Evolutionary conservation across 2,113 vertebrate genomes (phyloP), one percentile per base, ranked within the genome.

Genomic region (Nettapus auritus): DNA sequence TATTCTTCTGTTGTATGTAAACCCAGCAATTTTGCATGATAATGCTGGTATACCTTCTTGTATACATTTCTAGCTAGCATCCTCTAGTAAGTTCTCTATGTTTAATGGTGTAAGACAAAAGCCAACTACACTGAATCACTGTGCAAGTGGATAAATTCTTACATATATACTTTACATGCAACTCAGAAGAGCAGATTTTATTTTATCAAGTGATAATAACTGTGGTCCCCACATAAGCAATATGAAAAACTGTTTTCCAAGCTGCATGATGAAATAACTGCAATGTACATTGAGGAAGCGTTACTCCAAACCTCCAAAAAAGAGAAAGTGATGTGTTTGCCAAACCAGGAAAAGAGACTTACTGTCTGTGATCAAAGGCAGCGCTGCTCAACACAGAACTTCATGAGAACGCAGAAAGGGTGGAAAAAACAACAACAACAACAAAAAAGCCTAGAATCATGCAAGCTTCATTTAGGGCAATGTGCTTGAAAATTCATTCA

Each of bases 311-410:
- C 86, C 38, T 68, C 50, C 0, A 29, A 93, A 94, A 82, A 79
- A 69, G 40, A 87, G 67, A n/a, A 80, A 73, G 60, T 11, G 25
- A 44, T 52, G 38, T 7, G 8, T 81, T 97, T 97, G 81, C 86
- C 93, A 95, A 88, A 96, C 93, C 77, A 94, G 96, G 92, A 96
- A 96, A 95, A 94, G 42, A 94, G 70, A 87, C 88, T 95, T 76
- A 89, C 83, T 82, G 78, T 86, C 59, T 44, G 23, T 76, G 69
- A 86, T 94, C 46, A 26, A 82, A 75, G 28, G 60, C 56, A 66
- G 40, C 20, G 29, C 7, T 44, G 36, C 9, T 5, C 20, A 52
- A 36, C 2, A 13, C 5, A 48, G 29, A 12, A 8, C 64, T 95
- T 82, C 33, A 44, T 62, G 59, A 83, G 22, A 48, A 40, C 4